These are phyloP conservation scores for Rhegmatorhina hoffmannsi DNA, from an alignment of 2,113 vertebrate genomes.

Conservation along the genomic window DNA sequence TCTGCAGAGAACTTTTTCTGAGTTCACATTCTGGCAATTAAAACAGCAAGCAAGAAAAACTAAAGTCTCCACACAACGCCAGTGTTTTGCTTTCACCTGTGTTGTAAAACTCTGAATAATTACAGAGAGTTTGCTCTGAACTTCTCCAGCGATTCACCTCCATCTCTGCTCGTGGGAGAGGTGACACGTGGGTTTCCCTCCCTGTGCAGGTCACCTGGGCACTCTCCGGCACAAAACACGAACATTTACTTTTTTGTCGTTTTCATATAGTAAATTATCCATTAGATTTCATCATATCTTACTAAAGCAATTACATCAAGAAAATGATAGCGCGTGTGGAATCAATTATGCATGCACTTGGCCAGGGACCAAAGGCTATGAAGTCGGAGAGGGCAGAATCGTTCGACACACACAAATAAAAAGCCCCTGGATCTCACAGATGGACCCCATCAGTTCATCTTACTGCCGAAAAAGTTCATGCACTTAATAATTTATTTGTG, in stretches of 20 bases:
- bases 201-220: background rate
- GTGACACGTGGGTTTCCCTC: background rate
- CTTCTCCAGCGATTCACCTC: conserved; percentile 21
- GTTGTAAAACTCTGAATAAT: conserved; percentile 35
- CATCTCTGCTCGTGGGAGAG: background rate
- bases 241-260: conserved; percentile 81
- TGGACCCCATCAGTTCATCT: conserved; percentile 99
- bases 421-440: conserved; percentile 92
- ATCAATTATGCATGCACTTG: conserved; percentile 99
- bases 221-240: background rate
- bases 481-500: conserved; percentile 99
- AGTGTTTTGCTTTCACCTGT: conserved; percentile 62
- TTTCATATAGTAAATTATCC: conserved; percentile 93
- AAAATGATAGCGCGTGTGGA: conserved; percentile 96
- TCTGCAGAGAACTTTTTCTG: conserved; percentile 28
- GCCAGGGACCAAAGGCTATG: conserved; percentile 93
- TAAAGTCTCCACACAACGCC: background rate
- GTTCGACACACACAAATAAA: conserved; percentile 85
- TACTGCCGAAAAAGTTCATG: conserved; percentile 99
- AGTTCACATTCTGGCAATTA: conserved; percentile 59
- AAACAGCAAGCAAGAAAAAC: conserved; percentile 61
- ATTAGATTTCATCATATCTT: conserved; percentile 99
- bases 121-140: conserved; percentile 48
- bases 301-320: conserved; percentile 99
- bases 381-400: conserved; percentile 90